Percentiles rank a stretch among this genome's conserved stretches.
phyloP scores from a whole-genome alignment of 1,140 invertebrate species.

The Atta cephalotes region DNA sequence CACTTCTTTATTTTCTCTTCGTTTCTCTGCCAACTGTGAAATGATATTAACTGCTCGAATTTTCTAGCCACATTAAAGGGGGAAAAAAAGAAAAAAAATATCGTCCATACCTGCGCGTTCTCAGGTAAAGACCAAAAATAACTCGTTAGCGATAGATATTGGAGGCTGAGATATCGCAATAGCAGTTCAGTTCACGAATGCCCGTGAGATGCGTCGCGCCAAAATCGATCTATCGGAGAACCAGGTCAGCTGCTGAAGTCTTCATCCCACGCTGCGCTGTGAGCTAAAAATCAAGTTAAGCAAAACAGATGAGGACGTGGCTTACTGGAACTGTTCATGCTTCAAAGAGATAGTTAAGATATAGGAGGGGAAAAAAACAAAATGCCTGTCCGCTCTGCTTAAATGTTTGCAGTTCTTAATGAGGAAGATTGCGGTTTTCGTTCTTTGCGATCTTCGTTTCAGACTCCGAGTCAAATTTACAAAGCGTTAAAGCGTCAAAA shows the following conservation, averaged over 20 bases:
- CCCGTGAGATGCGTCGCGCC: slow-evolving; percentile 33
- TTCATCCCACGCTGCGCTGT: slow-evolving; percentile 39
- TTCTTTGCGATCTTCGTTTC: slow-evolving; percentile 2
- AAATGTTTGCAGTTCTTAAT: not conserved
- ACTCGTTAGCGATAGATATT: not conserved
- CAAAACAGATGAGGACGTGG: slow-evolving; percentile 19
- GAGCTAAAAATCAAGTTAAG: slow-evolving; percentile 57
- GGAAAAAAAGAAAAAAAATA: not conserved
- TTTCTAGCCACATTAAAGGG: not conserved
- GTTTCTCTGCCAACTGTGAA: not conserved
- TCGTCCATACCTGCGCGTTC: not conserved
- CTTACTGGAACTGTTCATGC: not conserved
- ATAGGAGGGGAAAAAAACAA: not conserved
- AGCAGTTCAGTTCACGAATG: not conserved
- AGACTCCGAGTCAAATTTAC: not conserved
- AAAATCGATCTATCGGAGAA: slow-evolving; percentile 57
- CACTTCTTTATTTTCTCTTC: not conserved
- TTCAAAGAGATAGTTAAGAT: not conserved
- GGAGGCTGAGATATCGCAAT: not conserved
- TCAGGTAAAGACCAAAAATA: not conserved
- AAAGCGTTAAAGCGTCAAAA: slow-evolving; percentile 21
- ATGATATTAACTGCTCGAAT: not conserved
- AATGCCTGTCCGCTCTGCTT: slow-evolving; percentile 11
- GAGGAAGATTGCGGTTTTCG: not conserved
- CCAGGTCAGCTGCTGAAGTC: slow-evolving; percentile 48